Base-by-base conservation (phyloP, 1,140 invertebrate genomes). In the Drosophila paulistorum region DNA sequence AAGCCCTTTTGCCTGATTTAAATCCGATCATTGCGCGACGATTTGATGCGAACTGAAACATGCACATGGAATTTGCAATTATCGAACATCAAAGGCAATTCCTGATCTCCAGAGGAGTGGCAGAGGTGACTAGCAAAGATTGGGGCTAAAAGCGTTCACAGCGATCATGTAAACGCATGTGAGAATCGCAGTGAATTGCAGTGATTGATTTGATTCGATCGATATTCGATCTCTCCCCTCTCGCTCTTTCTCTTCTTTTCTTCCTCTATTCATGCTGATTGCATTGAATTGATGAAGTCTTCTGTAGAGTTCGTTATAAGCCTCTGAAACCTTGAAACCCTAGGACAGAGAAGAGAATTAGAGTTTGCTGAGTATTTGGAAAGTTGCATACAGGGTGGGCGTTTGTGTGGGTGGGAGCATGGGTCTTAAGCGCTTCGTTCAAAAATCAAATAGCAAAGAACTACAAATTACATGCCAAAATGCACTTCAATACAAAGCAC, bases 51-150 rank as follows among this genome's bases (percentile, higher is more conserved):
- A 90, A 81, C 80, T 89, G 85, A 89, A 89, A 89, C 85, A 90
- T 89, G 85, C 86, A 81, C 85, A 85, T 79, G 85, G 85, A 90
- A 89, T 89, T 90, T 79, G 85, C 85, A 89, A 89, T 89, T 89
- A 89, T 89, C 85, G 85, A 79, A 89, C 85, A 79, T 90, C 81
- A 89, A 89, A 89, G 78, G 74, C 66, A 37, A 51, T 11, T 51
- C 20, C 20, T 23, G 37, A 39, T 39, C 37, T 23, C 9, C 14
- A 23, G 45, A 9, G 13, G 20, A 6, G 30, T 30, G 30, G 30
- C 1, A 45, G 35, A 60, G 17, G 45, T 51, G 45, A 51, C 45
- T 23, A 7, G 17, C 45, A 20, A 23, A 51, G 10, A 51, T 51
- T 51, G 9, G 11, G 45, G 45, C 45, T 23, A 23, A 51, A 51